Base-by-base conservation (phyloP, 2,113 vertebrate species). In the Syngnathus floridae region DNA sequence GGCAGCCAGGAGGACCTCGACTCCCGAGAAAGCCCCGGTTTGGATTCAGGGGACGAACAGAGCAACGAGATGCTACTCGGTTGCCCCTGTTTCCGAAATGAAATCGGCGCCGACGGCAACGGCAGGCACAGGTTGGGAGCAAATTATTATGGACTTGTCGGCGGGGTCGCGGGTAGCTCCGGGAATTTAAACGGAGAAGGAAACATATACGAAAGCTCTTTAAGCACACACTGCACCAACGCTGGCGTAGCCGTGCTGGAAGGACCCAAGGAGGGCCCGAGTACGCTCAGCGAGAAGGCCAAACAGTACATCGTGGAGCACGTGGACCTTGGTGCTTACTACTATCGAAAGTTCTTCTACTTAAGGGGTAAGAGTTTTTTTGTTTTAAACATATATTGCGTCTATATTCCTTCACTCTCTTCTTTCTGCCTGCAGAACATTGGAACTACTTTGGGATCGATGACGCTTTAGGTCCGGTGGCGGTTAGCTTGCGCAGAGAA, bases 371-470 rank as follows among this genome's bases (percentile, higher is more conserved):
- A 89, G 26, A 3, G 3, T 31, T 31, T 0, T 31, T 31, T 31
- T 31, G 26, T 31, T 31, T 31, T 31, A 3, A 3, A 31, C 3
- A 31, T 31, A 31, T 31, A 31, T 31, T 31, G 3, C 26, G 3
- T 31, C 22, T 54, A 11, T 22, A 56, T 35, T 56, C 54, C 26
- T 35, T 56, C 54, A 36, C 26, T 14, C 17, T 37, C 31, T 41
- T 1, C 7, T 61, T 65, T 64, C 8, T 59, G 1, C 59, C 40
- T 31, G 67, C 90, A 97, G 94, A 97, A 81, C 93, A 98, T 86
- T 96, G 93, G 94, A 98, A 97, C 88, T 98, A 98, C 84, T 98
- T 97, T 87, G 95, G 95, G 61, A 87, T 94, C 10, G 95, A 98
- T 71, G 95, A 98, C 74, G 92, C 91, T 31, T 84, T 97, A 60